phyloP scores from a whole-genome alignment of 2,797 vertebrate genomes.

The Buceros bicornis region DNA sequence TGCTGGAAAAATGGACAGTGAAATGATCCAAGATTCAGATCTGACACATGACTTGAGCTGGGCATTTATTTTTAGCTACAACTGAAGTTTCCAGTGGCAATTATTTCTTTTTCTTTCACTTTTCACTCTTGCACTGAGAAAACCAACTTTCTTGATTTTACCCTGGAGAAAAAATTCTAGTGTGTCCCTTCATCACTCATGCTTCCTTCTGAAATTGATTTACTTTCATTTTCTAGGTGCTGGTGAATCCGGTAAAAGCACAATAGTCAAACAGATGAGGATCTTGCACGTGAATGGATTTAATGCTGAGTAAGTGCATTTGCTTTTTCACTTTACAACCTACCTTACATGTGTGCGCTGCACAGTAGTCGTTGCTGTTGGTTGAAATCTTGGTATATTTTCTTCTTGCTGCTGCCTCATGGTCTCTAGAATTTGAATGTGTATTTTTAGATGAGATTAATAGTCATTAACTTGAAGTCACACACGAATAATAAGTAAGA shows the following conservation, averaged over 20 bases:
- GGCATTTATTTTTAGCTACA: constrained; percentile 76
- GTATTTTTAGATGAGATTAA: constrained; percentile 18
- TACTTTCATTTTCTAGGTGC: constrained; percentile 89
- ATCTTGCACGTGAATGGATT: constrained; percentile 99
- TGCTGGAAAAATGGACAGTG: constrained; percentile 64
- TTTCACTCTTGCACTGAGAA: constrained; percentile 54
- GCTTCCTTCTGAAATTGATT: constrained; percentile 75
- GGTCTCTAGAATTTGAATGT: neutral
- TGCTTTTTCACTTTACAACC: constrained; percentile 21
- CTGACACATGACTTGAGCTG: constrained; percentile 69
- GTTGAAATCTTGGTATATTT: neutral
- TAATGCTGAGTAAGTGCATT: constrained; percentile 97
- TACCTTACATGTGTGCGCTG: neutral
- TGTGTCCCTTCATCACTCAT: constrained; percentile 34
- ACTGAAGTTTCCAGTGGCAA: constrained; percentile 75
- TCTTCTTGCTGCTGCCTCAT: neutral
- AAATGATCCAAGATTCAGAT: constrained; percentile 73
- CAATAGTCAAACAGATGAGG: constrained; percentile 99
- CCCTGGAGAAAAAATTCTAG: neutral
- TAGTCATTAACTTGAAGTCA: neutral
- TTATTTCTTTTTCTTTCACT: constrained; percentile 71
- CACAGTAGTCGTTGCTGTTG: neutral
- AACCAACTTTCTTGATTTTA: constrained; percentile 35
- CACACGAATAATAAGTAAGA: neutral
- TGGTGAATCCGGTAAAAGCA: constrained; percentile 99